Conservation (phyloP, 1,140 invertebrate species). For the Tetragnatha versicolor region DNA sequence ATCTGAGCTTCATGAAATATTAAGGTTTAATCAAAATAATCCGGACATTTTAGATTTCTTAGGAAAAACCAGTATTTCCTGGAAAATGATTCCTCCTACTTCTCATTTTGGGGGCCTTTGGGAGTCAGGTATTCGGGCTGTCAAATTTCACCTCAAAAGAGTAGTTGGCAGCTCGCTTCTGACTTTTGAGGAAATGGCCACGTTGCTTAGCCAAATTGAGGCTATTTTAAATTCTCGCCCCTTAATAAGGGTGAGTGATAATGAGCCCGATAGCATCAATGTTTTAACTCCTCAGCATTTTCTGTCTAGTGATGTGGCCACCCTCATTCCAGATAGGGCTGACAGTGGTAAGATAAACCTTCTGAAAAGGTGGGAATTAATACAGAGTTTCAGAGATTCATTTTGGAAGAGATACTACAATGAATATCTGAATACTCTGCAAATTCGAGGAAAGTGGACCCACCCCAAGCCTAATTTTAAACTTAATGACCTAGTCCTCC, state of each 20-base stretch:
- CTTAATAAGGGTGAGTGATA: too few species aligned
- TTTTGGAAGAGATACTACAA: constrained; percentile 62
- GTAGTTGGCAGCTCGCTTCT: neutral
- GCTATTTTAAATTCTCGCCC: constrained; percentile 37
- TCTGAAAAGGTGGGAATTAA: constrained; percentile 56
- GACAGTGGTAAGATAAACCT: constrained; percentile 31
- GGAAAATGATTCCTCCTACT: constrained; percentile 22
- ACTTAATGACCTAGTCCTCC: constrained; percentile 59
- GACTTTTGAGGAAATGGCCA: constrained; percentile 39
- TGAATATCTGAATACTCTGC: constrained; percentile 59
- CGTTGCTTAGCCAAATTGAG: constrained; percentile 35
- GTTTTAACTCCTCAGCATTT: constrained; percentile 61
- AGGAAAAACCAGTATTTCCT: neutral
- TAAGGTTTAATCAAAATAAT: neutral
- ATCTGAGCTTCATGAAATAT: neutral
- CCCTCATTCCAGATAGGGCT: constrained; percentile 62
- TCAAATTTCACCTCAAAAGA: neutral
- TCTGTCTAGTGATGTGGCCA: too few species aligned
- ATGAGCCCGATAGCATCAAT: constrained; percentile 39
- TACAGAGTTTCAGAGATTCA: constrained; percentile 59
- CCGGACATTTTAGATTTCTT: neutral
- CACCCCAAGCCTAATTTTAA: neutral
- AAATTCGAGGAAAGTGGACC: neutral
- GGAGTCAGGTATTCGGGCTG: neutral
- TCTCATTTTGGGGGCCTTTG: constrained; percentile 1